Base-by-base conservation (phyloP, 2,888 invertebrate species). In the Dorcus parallelipipedus region DNA sequence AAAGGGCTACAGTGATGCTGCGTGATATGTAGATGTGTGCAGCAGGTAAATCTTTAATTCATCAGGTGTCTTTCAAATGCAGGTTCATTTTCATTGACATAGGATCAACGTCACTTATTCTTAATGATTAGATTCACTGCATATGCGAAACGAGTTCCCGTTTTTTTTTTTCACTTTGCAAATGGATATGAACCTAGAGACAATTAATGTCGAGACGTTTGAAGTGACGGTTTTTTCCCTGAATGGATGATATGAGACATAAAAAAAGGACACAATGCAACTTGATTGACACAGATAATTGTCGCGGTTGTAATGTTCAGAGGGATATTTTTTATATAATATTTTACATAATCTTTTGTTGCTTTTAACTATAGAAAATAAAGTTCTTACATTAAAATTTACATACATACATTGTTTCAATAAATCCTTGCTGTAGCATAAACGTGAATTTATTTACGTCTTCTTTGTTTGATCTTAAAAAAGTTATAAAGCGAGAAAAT, bases 221-320 rank as follows among this genome's bases (percentile, higher is more conserved):
- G 54, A 62, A 52, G 57, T 56, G 58, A 45, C 54, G 55, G 62
- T 53, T 52, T 47, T 63, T 54, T 51, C 57, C 43, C 51, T 55
- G 56, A 49, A 63, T 54, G 56, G 20, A 59, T 63, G 52, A 52
- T 56, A 58, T 54, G 48, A 54, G 54, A 56, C 56, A 61, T 58
- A 56, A 53, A 9, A 54, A 39, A 54, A 33, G 7, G 10, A 38
- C 61, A 66, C 63, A 63, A 58, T 52, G 39, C 47, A 48, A 50
- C 33, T 58, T 67, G 65, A 67, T 65, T 67, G 67, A 67, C 67
- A 64, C 42, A 58, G 60, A 65, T 67, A 65, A 67, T 67, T 67
- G 54, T 61, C 61, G 62, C 60, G 64, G 64, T 64, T 62, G 52
- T 58, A 50, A 33, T 1, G 26, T 33, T 1, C 26, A 4, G 26